These are phyloP conservation scores for Sinopyrophorus schimmeli DNA, from an alignment of 2,888 invertebrate genomes.

Conservation along the genomic window DNA sequence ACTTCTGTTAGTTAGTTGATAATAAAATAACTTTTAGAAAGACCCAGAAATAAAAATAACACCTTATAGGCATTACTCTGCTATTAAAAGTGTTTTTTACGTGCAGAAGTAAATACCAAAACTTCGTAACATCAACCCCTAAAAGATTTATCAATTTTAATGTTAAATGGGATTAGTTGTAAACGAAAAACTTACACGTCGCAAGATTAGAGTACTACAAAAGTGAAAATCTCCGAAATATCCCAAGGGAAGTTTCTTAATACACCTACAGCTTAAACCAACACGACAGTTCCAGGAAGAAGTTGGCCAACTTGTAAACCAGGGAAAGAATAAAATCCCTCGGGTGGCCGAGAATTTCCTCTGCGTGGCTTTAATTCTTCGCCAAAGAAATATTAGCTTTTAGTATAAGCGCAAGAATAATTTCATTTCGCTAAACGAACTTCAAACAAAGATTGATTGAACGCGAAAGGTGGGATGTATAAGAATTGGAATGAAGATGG, in stretches of 20 bases:
- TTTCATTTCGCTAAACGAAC: slow-evolving; percentile 5
- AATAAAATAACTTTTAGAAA: no score
- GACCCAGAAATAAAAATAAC: no score
- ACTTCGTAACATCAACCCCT: no score
- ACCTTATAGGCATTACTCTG: no score
- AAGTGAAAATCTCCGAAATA: slow-evolving; percentile 13
- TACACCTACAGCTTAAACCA: slow-evolving; percentile 23
- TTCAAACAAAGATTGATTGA: slow-evolving; percentile 6
- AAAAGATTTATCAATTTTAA: no score
- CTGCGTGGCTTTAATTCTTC: slow-evolving; percentile 2
- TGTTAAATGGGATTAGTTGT: slow-evolving; percentile 5
- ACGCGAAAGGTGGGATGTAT: slow-evolving; percentile 1
- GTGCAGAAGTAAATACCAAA: no score
- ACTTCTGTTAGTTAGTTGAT: no score
- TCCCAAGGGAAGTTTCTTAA: slow-evolving; percentile 16
- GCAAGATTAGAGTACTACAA: slow-evolving; percentile 12
- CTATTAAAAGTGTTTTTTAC: no score
- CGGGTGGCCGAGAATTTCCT: slow-evolving; percentile 4
- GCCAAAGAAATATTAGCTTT: no score
- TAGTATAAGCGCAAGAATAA: not conserved
- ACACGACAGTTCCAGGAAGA: slow-evolving; percentile 19
- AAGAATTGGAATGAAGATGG: slow-evolving; percentile 6
- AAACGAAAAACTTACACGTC: not conserved
- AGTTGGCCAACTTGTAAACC: slow-evolving; percentile 15
- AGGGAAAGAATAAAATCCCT: slow-evolving; percentile 14